Conservation (phyloP, 2,888 invertebrate genomes). For the Ashinkailepas kermadecensis region DNA sequence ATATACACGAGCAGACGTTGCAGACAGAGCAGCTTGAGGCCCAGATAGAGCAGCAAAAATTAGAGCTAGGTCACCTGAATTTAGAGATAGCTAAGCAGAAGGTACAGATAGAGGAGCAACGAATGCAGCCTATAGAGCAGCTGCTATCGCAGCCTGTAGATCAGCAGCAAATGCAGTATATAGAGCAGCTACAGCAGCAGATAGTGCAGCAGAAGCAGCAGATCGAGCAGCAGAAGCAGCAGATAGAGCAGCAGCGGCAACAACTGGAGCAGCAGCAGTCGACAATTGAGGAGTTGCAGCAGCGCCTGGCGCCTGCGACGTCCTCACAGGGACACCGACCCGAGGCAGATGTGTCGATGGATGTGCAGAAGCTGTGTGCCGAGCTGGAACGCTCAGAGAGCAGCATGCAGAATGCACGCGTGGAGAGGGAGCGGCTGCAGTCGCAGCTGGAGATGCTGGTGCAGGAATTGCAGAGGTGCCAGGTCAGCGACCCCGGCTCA, state of each 20-base stretch:
- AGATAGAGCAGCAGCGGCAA: neutral
- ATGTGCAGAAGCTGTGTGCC: neutral
- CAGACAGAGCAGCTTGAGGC: too few relatives aligned
- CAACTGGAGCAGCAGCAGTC: conserved; percentile 38
- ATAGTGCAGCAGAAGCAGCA: neutral
- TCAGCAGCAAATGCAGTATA: conserved; percentile 25
- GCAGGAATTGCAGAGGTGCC: conserved; percentile 83
- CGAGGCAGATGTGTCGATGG: neutral
- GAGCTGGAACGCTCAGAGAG: conserved; percentile 10
- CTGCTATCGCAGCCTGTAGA: too few relatives aligned
- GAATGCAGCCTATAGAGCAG: conserved; percentile 23
- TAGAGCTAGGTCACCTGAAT: too few relatives aligned
- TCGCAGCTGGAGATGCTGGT: conserved; percentile 86
- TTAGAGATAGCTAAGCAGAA: too few relatives aligned
- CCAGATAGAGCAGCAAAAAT: too few relatives aligned
- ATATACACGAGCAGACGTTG: too few relatives aligned
- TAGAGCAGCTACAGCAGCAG: conserved; percentile 31
- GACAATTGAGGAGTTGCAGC: conserved; percentile 36
- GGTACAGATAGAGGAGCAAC: conserved; percentile 24
- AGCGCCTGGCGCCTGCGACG: conserved; percentile 43
- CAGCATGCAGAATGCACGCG: conserved; percentile 67
- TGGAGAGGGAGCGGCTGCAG: conserved; percentile 81
- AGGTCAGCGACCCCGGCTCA: conserved; percentile 51
- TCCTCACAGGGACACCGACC: neutral
- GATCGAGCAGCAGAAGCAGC: neutral